Evolutionary conservation across 2,797 vertebrate species (phyloP), one percentile per base, ranked within the genome.

Genomic region (Malacoraja senta): DNA sequence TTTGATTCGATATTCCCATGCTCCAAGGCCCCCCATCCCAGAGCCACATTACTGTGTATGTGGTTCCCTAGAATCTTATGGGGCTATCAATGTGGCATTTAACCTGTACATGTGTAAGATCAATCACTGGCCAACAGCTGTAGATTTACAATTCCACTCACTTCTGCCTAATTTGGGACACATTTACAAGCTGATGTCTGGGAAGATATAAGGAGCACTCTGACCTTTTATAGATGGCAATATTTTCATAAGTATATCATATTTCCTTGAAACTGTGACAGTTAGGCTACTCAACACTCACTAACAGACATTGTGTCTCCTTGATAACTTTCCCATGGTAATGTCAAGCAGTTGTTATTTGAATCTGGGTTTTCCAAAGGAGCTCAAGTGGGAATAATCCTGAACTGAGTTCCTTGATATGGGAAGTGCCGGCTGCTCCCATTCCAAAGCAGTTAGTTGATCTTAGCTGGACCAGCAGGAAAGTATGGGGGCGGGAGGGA

Each of bases 211-310:
- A 65, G n/a, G 15, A 68, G 17, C 61, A 65, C 61, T 58, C 44
- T 15, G 24, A 86, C 13, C 58, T 88, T 86, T 88, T 88, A 35
- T 19, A 65, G 17, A 88, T 65, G n/a, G n/a, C 84, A 68, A 7
- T 15, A 17, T 29, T 88, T 15, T 35, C 84, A 35, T 35, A 63
- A n/a, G 29, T 21, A 68, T 63, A 63, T 86, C 83, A 6, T 32
- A 63, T 88, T 88, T 86, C 83, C 15, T 58, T 86, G 29, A 68
- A 88, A 88, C n/a, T 19, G 32, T 88, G 84, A 68, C 84, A 68
- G 84, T 17, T n/a, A 8, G 84, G 7, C 63, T 58, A 9, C 15
- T 35, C 1, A 2, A 17, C n/a, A 21, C 63, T 32, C 63, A 65
- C 1, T 86, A 13, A 86, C 61, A 63, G 83, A 65, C 15, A 63